Evolutionary conservation across 1,140 invertebrate species (phyloP).

Genomic region (Wiebesia pumilae): DNA sequence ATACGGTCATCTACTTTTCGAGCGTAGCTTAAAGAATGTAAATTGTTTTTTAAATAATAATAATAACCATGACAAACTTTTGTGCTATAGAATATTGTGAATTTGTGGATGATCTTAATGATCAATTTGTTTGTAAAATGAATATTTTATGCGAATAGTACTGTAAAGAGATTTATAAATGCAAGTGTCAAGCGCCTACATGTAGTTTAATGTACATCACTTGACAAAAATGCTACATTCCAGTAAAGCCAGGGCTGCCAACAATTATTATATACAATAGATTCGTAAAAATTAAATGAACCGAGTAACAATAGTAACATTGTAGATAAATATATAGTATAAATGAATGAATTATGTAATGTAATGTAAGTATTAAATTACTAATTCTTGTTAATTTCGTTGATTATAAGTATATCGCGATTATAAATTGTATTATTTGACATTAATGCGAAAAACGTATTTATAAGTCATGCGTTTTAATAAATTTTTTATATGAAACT

Average conservation of each 20-base stretch:
- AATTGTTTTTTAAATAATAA: slow-evolving; percentile 24
- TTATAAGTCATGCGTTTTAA: slow-evolving; percentile 54
- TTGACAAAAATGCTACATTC: slow-evolving; percentile 53
- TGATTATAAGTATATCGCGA: slow-evolving; percentile 50
- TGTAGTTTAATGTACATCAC: slow-evolving; percentile 49
- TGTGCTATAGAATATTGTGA: slow-evolving; percentile 33
- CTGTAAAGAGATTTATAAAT: slow-evolving; percentile 53
- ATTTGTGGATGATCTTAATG: slow-evolving; percentile 35
- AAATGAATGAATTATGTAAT: slow-evolving; percentile 53
- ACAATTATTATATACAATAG: slow-evolving; percentile 53
- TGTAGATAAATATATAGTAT: slow-evolving; percentile 54
- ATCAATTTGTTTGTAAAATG: slow-evolving; percentile 32
- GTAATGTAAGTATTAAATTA: slow-evolving; percentile 51
- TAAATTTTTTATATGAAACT: slow-evolving; percentile 58
- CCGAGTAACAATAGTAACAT: slow-evolving; percentile 51
- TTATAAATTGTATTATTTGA: slow-evolving; percentile 55
- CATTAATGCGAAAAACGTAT: slow-evolving; percentile 49
- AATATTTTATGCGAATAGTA: slow-evolving; percentile 64
- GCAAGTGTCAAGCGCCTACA: slow-evolving; percentile 28
- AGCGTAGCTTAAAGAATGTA: slow-evolving; percentile 9
- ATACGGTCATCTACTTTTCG: slow-evolving; percentile 23
- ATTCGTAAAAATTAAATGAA: slow-evolving; percentile 51
- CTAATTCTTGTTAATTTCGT: slow-evolving; percentile 54
- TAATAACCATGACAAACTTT: slow-evolving; percentile 42
- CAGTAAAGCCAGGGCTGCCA: slow-evolving; percentile 54